Percentiles rank a stretch among this genome's conserved stretches.
These are phyloP conservation scores for Herminia tarsipennalis DNA, from an alignment of 2,888 invertebrate species.

Conservation along the genomic window DNA sequence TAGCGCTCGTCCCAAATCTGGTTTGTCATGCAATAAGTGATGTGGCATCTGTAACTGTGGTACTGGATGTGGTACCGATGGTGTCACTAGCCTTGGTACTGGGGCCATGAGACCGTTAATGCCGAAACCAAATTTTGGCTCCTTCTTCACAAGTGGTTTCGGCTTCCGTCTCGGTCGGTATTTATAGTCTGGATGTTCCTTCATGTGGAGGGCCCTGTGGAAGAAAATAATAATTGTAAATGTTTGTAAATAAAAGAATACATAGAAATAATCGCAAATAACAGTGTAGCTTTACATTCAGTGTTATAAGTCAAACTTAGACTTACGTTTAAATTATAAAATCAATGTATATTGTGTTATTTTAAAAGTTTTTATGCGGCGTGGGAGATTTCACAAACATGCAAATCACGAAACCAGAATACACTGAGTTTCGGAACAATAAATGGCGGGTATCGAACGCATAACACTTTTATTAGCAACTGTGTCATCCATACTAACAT, in stretches of 20 bases:
- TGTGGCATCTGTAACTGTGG: slow-evolving; percentile 77
- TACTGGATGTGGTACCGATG: slow-evolving; percentile 75
- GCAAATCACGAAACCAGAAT: too few relatives aligned
- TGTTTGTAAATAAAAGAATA: not conserved
- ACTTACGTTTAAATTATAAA: too few relatives aligned
- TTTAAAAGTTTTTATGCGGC: too few relatives aligned
- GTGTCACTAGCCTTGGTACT: slow-evolving; percentile 78
- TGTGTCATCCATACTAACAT: too few relatives aligned
- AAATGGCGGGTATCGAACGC: too few relatives aligned
- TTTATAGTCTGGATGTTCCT: slow-evolving; percentile 97
- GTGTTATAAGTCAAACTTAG: too few relatives aligned
- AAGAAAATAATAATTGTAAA: slow-evolving; percentile 1
- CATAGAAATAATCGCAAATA: too few relatives aligned
- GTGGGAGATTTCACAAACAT: too few relatives aligned
- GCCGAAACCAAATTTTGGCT: slow-evolving; percentile 90
- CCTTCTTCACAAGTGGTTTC: slow-evolving; percentile 93
- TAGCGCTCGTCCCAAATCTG: slow-evolving; percentile 88
- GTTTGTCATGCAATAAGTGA: slow-evolving; percentile 84
- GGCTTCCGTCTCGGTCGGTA: slow-evolving; percentile 95
- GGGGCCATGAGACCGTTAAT: slow-evolving; percentile 88
- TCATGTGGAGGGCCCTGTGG: slow-evolving; percentile 95
- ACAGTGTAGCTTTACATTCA: too few relatives aligned
- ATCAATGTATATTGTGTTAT: too few relatives aligned
- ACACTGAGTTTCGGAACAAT: too few relatives aligned
- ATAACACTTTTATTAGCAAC: too few relatives aligned